These are phyloP conservation scores for Cetoscarus ocellatus DNA, from an alignment of 2,797 vertebrate genomes.

Conservation along the genomic window DNA sequence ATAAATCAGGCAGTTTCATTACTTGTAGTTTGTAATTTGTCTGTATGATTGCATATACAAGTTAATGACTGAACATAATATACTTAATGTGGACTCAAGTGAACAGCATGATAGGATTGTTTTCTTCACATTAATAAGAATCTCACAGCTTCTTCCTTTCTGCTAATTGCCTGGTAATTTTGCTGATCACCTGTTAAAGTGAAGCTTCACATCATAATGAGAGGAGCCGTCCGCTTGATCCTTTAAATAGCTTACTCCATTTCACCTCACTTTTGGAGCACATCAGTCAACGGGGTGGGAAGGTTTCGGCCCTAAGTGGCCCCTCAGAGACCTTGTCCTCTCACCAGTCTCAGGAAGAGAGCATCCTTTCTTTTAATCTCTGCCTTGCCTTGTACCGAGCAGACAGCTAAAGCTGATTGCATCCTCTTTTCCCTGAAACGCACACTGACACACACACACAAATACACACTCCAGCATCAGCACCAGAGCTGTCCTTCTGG, in stretches of 20 bases:
- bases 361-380: conserved; percentile 46
- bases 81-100: too few relatives aligned
- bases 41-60: too few relatives aligned
- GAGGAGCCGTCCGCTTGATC: background rate
- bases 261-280: background rate
- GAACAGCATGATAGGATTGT: too few relatives aligned
- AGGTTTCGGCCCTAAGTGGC: conserved; percentile 1
- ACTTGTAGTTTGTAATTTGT: too few relatives aligned
- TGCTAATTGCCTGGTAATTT: background rate
- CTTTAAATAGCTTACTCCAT: background rate
- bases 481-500: conserved; percentile 17
- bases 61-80: too few relatives aligned
- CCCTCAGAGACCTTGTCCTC: conserved; percentile 17
- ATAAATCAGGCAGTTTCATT: too few relatives aligned
- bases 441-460: conserved; percentile 14
- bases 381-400: conserved; percentile 15
- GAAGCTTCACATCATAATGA: background rate
- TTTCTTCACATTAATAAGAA: too few relatives aligned
- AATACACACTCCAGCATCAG: background rate
- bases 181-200: background rate
- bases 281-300: background rate
- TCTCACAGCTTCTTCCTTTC: background rate
- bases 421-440: conserved; percentile 44
- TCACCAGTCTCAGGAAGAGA: conserved; percentile 33
- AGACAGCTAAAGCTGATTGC: conserved; percentile 46